Evolutionary conservation across 2,888 invertebrate genomes (phyloP), one percentile per base, ranked within the genome.

Genomic region (Plebejus anna): DNA sequence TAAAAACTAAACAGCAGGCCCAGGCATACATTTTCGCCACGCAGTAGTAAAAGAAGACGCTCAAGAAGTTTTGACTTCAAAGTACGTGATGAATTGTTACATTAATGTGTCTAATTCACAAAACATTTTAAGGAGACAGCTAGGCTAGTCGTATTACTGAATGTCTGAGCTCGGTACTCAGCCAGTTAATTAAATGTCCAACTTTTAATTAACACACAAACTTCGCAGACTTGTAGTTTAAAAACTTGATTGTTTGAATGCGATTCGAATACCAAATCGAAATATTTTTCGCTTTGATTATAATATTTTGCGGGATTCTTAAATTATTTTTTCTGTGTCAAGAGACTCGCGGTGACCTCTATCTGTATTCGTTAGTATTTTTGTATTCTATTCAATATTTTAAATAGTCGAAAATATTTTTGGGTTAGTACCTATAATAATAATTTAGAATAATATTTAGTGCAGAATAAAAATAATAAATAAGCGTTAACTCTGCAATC

Each of bases 161-260:
- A 28, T 51, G 42, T 47, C 47, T 38, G 38, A 42, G 16, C 5
- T 72, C 28, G 4, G 47, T 28, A 47, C 47, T 42, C 47, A 13
- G 5, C 51, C 11, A 47, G 51, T 28, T 72, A 72, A 72, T 72
- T 51, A 72, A 55, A 55, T 55, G 16, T 51, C n/a, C 3, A 72
- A 72, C 28, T 72, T 72, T 72, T 72, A 72, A 72, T 72, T 72
- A 42, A 72, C 11, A 72, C 28, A 51, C 72, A 72, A 72, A 47
- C 51, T 47, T 72, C 42, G n/a, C n/a, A 70, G 70, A 70, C 38
- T 70, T 1, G 22, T 13, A 70, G 70, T 70, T 66, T 38, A 70
- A 36, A 16, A 70, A 70, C 11, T 61, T 61, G 61, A 59, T 59
- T 59, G 59, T 59, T 59, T 22, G 22, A 28, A 22, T 61, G 61